phyloP scores from a whole-genome alignment of 1,140 invertebrate species.

The Achroia grisella region DNA sequence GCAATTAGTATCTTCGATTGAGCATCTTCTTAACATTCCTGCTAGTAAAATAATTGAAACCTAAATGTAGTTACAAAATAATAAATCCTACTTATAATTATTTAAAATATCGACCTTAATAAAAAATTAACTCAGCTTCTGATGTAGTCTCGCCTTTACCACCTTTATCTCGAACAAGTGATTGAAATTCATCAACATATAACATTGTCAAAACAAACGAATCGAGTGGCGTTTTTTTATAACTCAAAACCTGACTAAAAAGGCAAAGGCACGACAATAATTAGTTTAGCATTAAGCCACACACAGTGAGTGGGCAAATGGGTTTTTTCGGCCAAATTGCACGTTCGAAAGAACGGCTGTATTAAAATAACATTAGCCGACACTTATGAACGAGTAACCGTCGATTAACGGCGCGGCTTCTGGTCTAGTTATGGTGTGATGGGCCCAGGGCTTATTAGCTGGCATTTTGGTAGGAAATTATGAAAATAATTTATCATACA shows the following conservation, averaged over 20 bases:
- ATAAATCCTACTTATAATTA: no score
- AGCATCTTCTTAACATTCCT: no score
- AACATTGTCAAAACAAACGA: conserved; percentile 1
- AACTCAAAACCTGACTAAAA: conserved; percentile 23
- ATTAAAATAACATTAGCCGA: conserved; percentile 59
- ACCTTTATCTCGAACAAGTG: background rate
- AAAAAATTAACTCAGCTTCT: no score
- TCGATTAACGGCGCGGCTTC: conserved; percentile 34
- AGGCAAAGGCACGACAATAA: conserved; percentile 36
- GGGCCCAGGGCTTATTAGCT: no score
- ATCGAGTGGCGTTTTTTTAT: conserved; percentile 15
- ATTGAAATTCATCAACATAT: background rate
- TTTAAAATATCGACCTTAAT: no score
- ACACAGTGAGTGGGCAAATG: conserved; percentile 47
- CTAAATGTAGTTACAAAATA: no score
- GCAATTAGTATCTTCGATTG: no score
- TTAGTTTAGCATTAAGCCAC: conserved; percentile 53
- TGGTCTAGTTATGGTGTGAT: conserved; percentile 11
- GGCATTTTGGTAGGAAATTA: no score
- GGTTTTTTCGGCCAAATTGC: conserved; percentile 53
- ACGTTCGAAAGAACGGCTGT: conserved; percentile 28
- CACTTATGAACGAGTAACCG: conserved; percentile 19
- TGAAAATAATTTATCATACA: no score
- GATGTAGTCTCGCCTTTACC: no score
- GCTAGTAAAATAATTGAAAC: no score